Conservation (phyloP, 2,113 vertebrate species). For the Apodemus speciosus region DNA sequence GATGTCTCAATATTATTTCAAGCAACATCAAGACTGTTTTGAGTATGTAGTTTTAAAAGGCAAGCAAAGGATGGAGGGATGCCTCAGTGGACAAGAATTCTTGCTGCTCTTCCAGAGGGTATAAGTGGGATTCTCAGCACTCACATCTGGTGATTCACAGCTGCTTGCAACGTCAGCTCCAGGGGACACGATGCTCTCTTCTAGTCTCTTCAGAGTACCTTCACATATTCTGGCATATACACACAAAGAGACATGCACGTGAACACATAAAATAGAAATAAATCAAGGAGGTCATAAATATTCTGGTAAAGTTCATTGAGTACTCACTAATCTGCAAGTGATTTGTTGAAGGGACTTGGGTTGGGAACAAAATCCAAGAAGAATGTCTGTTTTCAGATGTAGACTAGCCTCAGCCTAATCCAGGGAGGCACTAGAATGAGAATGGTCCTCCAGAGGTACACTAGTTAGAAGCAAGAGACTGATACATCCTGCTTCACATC, state of each 20-base stretch:
- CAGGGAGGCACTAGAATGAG: background rate
- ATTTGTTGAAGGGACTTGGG: background rate
- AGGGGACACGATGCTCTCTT: background rate
- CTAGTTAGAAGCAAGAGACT: background rate
- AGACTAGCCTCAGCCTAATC: background rate
- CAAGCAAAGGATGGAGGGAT: background rate
- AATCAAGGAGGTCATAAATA: background rate
- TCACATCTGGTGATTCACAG: background rate
- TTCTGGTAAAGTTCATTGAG: background rate
- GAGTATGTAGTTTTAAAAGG: background rate
- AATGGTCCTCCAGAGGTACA: background rate
- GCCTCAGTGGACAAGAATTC: background rate
- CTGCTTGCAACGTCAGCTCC: background rate
- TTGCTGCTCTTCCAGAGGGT: background rate
- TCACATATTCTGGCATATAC: background rate
- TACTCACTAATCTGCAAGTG: background rate
- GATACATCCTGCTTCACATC: background rate
- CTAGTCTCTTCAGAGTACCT: background rate
- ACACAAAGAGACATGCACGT: background rate
- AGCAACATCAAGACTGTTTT: background rate
- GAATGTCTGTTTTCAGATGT: background rate
- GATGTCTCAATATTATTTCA: background rate
- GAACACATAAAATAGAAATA: background rate
- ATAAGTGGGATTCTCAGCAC: background rate
- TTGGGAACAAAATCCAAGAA: background rate